Conservation (phyloP, 2,888 invertebrate species). For the Monopis laevigella region DNA sequence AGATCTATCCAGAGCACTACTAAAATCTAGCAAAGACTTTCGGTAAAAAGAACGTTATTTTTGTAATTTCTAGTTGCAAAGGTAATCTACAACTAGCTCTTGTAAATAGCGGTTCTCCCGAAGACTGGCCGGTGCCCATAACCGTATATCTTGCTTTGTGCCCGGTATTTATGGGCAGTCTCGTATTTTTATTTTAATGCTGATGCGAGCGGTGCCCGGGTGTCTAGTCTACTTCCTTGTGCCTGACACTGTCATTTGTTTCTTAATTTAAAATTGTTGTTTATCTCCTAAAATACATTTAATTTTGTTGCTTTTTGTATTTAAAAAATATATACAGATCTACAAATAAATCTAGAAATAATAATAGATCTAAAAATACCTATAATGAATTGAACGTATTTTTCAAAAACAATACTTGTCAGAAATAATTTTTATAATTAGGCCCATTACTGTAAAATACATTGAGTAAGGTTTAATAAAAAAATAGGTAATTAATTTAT, state of each 20-base stretch:
- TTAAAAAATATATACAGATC: too few relatives aligned
- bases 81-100: slow-evolving; percentile 5
- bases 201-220: slow-evolving; percentile 59
- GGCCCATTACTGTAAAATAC: too few relatives aligned
- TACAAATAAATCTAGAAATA: too few relatives aligned
- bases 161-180: slow-evolving; percentile 49
- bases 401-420: too few relatives aligned
- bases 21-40: too few relatives aligned
- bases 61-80: slow-evolving; percentile 7
- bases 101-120: slow-evolving; percentile 9
- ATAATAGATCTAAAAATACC: too few relatives aligned
- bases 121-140: slow-evolving; percentile 32
- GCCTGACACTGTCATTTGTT: background rate
- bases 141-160: slow-evolving; percentile 65
- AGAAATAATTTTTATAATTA: too few relatives aligned
- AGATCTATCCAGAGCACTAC: too few relatives aligned
- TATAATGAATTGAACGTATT: too few relatives aligned
- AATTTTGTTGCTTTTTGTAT: background rate
- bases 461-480: too few relatives aligned
- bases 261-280: slow-evolving; percentile 2
- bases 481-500: too few relatives aligned
- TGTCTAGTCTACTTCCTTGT: slow-evolving; percentile 35
- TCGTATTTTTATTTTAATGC: slow-evolving; percentile 68
- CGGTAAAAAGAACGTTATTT: background rate
- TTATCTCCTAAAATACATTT: background rate